Evolutionary conservation across 2,888 invertebrate species (phyloP).

Genomic region (Plagodis pulveraria): DNA sequence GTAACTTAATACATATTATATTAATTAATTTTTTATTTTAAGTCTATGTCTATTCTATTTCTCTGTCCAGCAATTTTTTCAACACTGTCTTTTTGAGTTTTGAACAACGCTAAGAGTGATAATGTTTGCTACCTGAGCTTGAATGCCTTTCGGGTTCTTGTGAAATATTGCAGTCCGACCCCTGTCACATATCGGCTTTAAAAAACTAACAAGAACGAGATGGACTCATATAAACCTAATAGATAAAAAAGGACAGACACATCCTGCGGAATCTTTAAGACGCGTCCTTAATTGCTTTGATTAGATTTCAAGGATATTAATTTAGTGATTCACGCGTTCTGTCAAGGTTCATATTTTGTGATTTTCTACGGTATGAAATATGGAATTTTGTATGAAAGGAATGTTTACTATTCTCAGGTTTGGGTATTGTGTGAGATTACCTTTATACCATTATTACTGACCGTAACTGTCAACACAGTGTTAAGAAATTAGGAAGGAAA

Average conservation of each 20-base stretch:
- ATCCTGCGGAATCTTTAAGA: conserved; percentile 54
- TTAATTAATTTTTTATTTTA: no score
- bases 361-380: conserved; percentile 75
- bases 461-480: conserved; percentile 73
- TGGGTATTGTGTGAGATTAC: conserved; percentile 66
- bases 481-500: conserved; percentile 77
- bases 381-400: conserved; percentile 64
- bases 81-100: conserved; percentile 62
- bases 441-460: conserved; percentile 64
- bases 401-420: conserved; percentile 77
- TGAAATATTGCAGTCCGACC: conserved; percentile 81
- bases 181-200: conserved; percentile 77
- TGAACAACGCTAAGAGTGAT: conserved; percentile 77
- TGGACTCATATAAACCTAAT: conserved; percentile 25
- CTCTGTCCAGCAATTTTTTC: conserved; percentile 39
- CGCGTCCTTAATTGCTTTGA: conserved; percentile 80
- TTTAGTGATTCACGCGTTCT: conserved; percentile 77
- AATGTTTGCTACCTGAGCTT: conserved; percentile 83
- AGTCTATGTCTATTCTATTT: conserved; percentile 46
- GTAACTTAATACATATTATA: no score
- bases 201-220: conserved; percentile 62
- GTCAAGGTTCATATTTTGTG: conserved; percentile 78
- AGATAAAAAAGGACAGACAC: conserved; percentile 23
- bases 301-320: conserved; percentile 84
- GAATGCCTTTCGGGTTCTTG: conserved; percentile 72